Evolutionary conservation across 1,140 invertebrate genomes (phyloP).

Genomic region (Teleopsis dalmanni): DNA sequence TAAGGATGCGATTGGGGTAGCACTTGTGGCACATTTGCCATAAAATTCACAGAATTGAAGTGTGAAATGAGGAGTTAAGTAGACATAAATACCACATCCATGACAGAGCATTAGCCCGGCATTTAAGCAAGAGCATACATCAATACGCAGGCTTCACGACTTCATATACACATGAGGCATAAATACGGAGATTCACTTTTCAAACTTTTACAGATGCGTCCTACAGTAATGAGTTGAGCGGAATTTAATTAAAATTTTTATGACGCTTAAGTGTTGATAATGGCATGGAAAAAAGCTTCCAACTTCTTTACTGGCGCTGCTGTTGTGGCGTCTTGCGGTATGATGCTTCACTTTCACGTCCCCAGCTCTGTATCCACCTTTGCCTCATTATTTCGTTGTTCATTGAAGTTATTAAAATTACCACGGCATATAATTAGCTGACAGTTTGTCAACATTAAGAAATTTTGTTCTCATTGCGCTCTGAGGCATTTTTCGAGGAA

Average conservation of each 20-base stretch:
- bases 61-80: conserved; percentile 38
- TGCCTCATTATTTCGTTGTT: background rate
- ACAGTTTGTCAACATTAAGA: conserved; percentile 43
- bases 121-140: background rate
- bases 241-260: conserved; percentile 43
- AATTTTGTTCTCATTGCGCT: background rate
- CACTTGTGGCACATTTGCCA: conserved; percentile 3
- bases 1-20: background rate
- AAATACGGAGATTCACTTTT: background rate
- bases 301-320: too few relatives aligned
- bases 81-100: conserved; percentile 9
- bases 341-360: background rate
- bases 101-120: background rate
- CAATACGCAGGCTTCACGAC: background rate
- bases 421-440: conserved; percentile 44
- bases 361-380: background rate
- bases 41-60: conserved; percentile 4
- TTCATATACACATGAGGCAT: background rate
- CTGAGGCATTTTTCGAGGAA: background rate
- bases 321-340: too few relatives aligned
- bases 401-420: conserved; percentile 41
- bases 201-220: background rate
- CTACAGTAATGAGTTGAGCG: conserved; percentile 7
- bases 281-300: too few relatives aligned
- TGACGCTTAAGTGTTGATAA: conserved; percentile 38